Conservation (phyloP, 1,140 invertebrate genomes). For the Drosophila baimaii region DNA sequence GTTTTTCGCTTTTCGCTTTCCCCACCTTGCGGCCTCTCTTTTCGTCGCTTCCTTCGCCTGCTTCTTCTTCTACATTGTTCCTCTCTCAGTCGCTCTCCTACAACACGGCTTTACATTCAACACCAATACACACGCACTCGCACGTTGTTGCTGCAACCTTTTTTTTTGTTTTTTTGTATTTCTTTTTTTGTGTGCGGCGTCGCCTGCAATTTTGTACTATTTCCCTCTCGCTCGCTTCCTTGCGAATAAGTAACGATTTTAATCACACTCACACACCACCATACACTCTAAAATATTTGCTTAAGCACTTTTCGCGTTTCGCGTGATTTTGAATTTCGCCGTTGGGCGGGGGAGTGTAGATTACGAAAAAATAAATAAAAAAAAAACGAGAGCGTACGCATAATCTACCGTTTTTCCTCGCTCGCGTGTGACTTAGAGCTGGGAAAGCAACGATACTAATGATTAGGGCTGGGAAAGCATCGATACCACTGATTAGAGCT, state of each 20-base stretch:
- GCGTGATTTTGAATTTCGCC: slow-evolving; percentile 58
- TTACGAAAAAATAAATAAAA: slow-evolving; percentile 79
- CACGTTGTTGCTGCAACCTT: slow-evolving; percentile 70
- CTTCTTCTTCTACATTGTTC: slow-evolving; percentile 32
- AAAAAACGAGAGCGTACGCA: slow-evolving; percentile 61
- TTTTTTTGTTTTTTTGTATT: slow-evolving; percentile 52
- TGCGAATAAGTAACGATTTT: slow-evolving; percentile 10
- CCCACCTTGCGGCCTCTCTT: slow-evolving; percentile 54
- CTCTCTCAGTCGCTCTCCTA: slow-evolving; percentile 18
- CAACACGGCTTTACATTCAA: slow-evolving; percentile 39
- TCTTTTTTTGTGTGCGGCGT: slow-evolving; percentile 54
- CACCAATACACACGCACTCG: slow-evolving; percentile 35
- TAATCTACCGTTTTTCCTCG: slow-evolving; percentile 43
- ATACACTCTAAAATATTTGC: slow-evolving; percentile 36
- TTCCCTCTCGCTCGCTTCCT: slow-evolving; percentile 14
- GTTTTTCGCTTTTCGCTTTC: slow-evolving; percentile 54
- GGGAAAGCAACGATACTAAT: too few species aligned
- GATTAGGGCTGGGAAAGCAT: too few species aligned
- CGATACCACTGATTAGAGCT: too few species aligned
- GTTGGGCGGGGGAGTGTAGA: slow-evolving; percentile 39
- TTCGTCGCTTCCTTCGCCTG: slow-evolving; percentile 18
- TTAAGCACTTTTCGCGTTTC: slow-evolving; percentile 44
- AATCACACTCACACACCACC: slow-evolving; percentile 33
- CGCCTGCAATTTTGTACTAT: slow-evolving; percentile 41
- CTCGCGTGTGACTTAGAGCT: slow-evolving; percentile 3